Base-by-base conservation (phyloP, 2,113 vertebrate species). In the Hepsetus odoe region DNA sequence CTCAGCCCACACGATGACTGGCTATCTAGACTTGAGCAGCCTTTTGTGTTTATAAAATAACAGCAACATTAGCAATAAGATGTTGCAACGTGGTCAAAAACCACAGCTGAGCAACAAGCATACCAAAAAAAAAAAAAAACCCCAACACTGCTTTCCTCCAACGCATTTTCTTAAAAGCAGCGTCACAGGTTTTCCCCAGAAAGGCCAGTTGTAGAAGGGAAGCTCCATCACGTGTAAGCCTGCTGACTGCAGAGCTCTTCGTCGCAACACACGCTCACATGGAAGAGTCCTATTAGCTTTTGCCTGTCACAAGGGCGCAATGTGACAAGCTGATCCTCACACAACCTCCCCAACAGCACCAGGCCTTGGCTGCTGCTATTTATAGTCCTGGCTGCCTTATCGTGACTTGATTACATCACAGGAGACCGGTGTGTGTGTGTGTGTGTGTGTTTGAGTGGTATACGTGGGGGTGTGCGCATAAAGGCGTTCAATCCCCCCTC, bases 261-360 rank as follows among this genome's bases (percentile, higher is more conserved):
- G 35, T 40, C n/a, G 55, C 32, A 65, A 13, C 61, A 13, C 61
- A 44, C 32, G 5, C 76, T 86, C 87, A 82, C 82, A 85, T 78
- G 80, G 82, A 78, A 18, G 10, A 38, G 40, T 56, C 83, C 51
- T 46, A 65, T 84, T 75, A 76, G 70, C 73, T 93, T 92, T 89
- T 89, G 89, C 88, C 89, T 87, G 92, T 95, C 93, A 95, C 93
- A 89, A 89, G 91, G 90, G 85, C 88, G 91, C 91, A 93, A 92
- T 92, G 92, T 93, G 93, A 89, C 87, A 90, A 87, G 88, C 88
- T 89, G 88, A 92, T 88, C 90, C 87, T 76, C 67, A 89, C 86
- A 90, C 88, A 92, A 88, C 86, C 90, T 87, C 82, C 75, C 92
- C 88, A 91, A 91, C 85, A 68, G 38, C 72, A 53, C 67, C 58